Conservation (phyloP, 2,113 vertebrate species). For the Protomyctophum bolini region DNA sequence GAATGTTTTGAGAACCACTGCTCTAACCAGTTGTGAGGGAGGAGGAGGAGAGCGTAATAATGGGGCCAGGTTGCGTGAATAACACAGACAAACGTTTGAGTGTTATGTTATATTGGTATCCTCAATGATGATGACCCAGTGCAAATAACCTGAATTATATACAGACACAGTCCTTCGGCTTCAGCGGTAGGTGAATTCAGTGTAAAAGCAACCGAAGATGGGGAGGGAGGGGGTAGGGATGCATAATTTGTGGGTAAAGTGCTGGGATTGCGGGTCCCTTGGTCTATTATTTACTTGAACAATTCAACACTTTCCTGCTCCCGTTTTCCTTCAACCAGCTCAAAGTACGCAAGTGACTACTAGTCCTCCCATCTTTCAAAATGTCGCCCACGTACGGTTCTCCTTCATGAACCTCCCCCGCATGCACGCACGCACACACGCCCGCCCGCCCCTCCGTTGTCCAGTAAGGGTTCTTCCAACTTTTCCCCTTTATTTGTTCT, state of each 20-base stretch:
- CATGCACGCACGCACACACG: background rate
- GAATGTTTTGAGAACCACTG: background rate
- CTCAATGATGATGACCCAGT: slow-evolving; percentile 55
- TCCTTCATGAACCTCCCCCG: slow-evolving; percentile 45
- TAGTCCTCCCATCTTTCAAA: background rate
- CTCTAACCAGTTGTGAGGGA: slow-evolving; percentile 21
- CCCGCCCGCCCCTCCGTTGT: background rate
- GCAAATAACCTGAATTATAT: slow-evolving; percentile 72
- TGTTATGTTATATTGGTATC: slow-evolving; percentile 26
- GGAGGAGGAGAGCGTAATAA: background rate
- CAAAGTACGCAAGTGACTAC: background rate
- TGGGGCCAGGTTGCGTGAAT: slow-evolving; percentile 20
- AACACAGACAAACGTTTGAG: slow-evolving; percentile 2
- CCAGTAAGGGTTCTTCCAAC: slow-evolving; percentile 20
- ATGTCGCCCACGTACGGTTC: background rate
- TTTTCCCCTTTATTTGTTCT: background rate
- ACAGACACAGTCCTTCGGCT: slow-evolving; percentile 63
- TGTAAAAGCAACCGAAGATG: slow-evolving; percentile 47
- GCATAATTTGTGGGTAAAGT: slow-evolving; percentile 76
- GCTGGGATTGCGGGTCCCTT: slow-evolving; percentile 72
- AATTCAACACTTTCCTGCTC: slow-evolving; percentile 52
- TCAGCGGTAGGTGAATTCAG: slow-evolving; percentile 46
- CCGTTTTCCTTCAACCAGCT: slow-evolving; percentile 47
- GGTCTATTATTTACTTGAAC: slow-evolving; percentile 53
- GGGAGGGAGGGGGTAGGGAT: slow-evolving; percentile 40